A percentile compares a stretch with the other conserved stretches of the same genome.
Conservation (phyloP, 2,888 invertebrate species). For the Tenthredo scrophulariae region DNA sequence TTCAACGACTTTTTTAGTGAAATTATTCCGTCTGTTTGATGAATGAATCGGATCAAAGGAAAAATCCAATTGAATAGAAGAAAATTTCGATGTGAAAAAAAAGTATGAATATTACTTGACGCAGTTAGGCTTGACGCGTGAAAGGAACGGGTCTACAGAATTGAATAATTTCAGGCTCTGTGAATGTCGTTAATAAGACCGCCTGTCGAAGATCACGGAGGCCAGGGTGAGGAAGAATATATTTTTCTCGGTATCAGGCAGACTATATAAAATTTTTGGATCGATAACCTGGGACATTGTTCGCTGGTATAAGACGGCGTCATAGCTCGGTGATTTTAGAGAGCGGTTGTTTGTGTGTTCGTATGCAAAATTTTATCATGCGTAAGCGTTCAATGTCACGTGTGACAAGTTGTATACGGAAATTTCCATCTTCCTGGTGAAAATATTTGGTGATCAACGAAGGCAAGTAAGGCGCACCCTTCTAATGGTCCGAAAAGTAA, state of each 20-base stretch:
- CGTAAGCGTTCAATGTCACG: constrained; percentile 20
- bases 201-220: not conserved
- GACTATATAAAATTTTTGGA: not conserved
- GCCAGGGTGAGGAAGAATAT: not conserved
- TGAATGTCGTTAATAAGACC: constrained; percentile 10
- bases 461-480: not conserved
- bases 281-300: constrained; percentile 18
- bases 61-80: not conserved
- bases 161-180: constrained; percentile 12
- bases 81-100: not conserved
- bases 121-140: not conserved
- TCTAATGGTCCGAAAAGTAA: not conserved
- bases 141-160: not conserved
- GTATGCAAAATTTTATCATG: not conserved
- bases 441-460: constrained; percentile 8
- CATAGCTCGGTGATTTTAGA: not conserved
- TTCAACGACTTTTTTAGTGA: not conserved
- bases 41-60: not conserved
- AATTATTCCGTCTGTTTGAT: not conserved
- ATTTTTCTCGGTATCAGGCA: not conserved
- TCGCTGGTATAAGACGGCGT: not conserved
- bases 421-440: constrained; percentile 1
- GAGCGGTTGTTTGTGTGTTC: not conserved
- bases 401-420: constrained; percentile 23
- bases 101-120: not conserved